Evolutionary conservation across 2,888 invertebrate genomes (phyloP), one percentile per base, ranked within the genome.

Genomic region (Papilio gigon): DNA sequence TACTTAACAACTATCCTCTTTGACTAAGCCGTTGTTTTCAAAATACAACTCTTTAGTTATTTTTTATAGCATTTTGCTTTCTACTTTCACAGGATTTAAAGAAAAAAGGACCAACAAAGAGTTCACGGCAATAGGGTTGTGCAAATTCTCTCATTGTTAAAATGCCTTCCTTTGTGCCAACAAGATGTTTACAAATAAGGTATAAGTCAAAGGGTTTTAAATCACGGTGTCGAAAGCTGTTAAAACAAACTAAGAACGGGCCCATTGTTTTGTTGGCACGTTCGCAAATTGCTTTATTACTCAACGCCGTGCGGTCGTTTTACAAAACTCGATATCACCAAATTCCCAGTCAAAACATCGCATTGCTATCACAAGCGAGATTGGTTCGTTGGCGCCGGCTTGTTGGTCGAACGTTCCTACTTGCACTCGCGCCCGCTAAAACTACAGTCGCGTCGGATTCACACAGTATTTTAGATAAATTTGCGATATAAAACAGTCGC

Each of bases 211-310:
- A 92, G 90, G 90, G 90, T 87, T 90, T 91, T 91, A 90, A 92
- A 92, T 91, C 90, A 89, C 83, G 82, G 87, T 82, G 91, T 90
- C 86, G 90, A 91, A 89, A 92, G 90, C 88, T 90, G 89, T 90
- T 86, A 87, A 91, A 91, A 89, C 86, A 89, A 86, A 85, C 89
- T 90, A 87, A 90, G 89, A 90, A 90, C 81, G 81, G 84, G 80
- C 78, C 85, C 84, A 89, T 92, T 92, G 92, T 92, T 90, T 88
- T 90, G 89, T 85, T 87, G 85, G 88, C 85, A 80, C 85, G 83
- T 79, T 84, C 83, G 85, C 89, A 89, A 91, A 92, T 92, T 88
- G 88, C 92, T 92, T 92, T 92, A 92, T 92, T 91, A 91, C 89
- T 75, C 71, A 76, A 79, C 80, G 79, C 75, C 80, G 80, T 83